Base-by-base conservation (phyloP, 2,888 invertebrate species). In the Drosophila mimica region DNA sequence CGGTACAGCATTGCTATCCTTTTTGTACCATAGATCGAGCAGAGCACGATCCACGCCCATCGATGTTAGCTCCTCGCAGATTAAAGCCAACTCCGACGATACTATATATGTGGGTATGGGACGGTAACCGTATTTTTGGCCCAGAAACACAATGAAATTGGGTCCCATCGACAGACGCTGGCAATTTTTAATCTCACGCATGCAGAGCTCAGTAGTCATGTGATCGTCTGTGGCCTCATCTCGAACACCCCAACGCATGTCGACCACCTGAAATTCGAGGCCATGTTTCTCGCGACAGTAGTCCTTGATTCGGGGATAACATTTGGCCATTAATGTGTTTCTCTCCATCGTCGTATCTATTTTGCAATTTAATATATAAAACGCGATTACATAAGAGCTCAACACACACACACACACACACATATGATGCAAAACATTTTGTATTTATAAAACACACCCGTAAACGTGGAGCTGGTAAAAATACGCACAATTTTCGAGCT, bases 221-320 rank as follows among this genome's bases (percentile, higher is more conserved):
- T 99, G 99, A 95, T 99, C 99, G 91, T 99, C 99, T 0, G 99
- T 99, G 0, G 99, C 99, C 93, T 99, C 99, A 91, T 99, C 99
- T 89, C 99, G 94, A 0, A 99, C 99, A 7, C 99, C 99, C 99
- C 99, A 99, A 90, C 99, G 95, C 99, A 99, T 99, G 93, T 99
- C 99, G 34, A 99, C 99, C 4, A 99, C 99, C 95, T 99, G 99
- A 94, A 99, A 99, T 92, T 99, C 99, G 38, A 99, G 94, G 0
- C 99, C 99, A 90, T 99, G 98, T 90, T 98, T 98, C 93, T 99
- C 99, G 63, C 99, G 94, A 91, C 99, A 99, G 92, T 98, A 99
- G 91, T 99, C 99, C 92, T 99, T 99, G 78, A 99, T 95, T 91
- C 96, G 96, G 0, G 99, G 99, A 92, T 99, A 99, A 79, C 99